Conservation (phyloP, 2,888 invertebrate genomes). For the Dryobota labecula region DNA sequence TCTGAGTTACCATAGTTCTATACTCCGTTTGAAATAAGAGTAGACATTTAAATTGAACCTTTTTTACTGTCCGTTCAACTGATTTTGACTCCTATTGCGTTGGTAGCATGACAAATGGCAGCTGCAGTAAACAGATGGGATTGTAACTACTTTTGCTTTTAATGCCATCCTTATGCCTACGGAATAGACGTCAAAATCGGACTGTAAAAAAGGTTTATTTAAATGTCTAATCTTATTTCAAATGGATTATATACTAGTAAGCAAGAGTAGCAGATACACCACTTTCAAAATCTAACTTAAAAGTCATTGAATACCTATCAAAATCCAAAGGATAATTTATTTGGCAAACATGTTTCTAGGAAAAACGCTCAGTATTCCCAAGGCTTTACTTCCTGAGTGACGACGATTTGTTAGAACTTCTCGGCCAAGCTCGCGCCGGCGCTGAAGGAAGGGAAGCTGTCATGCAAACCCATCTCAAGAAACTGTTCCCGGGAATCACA, state of each 20-base stretch:
- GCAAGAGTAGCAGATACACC: neutral
- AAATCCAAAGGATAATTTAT: neutral
- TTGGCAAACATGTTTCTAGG: conserved; percentile 88
- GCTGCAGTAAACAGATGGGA: no score
- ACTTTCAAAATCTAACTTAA: neutral
- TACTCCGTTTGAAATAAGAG: no score
- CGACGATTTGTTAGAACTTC: conserved; percentile 98
- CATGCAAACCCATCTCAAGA: conserved; percentile 98
- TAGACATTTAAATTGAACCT: no score
- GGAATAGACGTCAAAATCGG: no score
- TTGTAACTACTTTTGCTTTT: no score
- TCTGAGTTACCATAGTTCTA: neutral
- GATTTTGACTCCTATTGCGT: no score
- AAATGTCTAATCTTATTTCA: no score
- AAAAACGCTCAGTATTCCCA: conserved; percentile 98
- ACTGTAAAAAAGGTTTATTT: no score
- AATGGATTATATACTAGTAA: no score
- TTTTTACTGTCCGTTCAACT: no score
- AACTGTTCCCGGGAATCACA: conserved; percentile 97
- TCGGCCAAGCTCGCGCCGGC: conserved; percentile 97
- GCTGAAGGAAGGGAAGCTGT: conserved; percentile 92
- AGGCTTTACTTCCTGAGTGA: conserved; percentile 99
- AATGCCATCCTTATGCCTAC: no score
- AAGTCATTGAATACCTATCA: neutral
- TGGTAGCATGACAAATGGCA: no score